Evolutionary conservation across 2,888 invertebrate genomes (phyloP).

Genomic region (Patella pellucida): DNA sequence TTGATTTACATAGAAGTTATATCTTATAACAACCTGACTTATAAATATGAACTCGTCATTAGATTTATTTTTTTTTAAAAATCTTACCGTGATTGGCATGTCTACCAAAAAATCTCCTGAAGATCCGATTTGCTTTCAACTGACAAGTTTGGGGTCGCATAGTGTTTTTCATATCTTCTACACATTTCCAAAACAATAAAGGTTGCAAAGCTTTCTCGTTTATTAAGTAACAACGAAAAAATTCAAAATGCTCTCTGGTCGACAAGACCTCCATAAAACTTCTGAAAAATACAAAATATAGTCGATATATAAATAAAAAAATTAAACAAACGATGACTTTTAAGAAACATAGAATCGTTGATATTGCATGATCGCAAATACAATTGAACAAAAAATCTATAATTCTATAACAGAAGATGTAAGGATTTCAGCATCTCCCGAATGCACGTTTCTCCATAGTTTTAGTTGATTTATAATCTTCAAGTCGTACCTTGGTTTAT

Average conservation of each 20-base stretch:
- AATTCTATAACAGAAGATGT: background rate
- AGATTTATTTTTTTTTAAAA: no score
- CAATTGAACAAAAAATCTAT: no score
- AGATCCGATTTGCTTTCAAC: constrained; percentile 40
- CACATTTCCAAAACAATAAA: constrained; percentile 45
- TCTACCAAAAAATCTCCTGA: constrained; percentile 48
- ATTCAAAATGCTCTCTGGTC: constrained; percentile 40
- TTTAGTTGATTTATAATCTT: background rate
- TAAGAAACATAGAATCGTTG: no score
- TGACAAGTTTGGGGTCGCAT: constrained; percentile 30
- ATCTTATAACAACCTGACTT: no score
- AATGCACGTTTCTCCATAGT: no score
- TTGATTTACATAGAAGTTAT: no score
- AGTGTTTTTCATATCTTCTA: constrained; percentile 47
- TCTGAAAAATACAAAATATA: constrained; percentile 25
- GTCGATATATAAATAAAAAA: no score
- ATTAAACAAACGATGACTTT: no score
- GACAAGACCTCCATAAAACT: constrained; percentile 45
- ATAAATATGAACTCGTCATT: no score
- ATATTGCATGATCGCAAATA: no score
- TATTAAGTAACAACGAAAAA: constrained; percentile 48
- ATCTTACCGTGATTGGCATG: constrained; percentile 45
- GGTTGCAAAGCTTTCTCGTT: constrained; percentile 36
- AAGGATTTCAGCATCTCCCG: background rate
- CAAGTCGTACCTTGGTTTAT: constrained; percentile 41